Conservation (phyloP, 2,797 vertebrate species). For the Carcharodon carcharias region DNA sequence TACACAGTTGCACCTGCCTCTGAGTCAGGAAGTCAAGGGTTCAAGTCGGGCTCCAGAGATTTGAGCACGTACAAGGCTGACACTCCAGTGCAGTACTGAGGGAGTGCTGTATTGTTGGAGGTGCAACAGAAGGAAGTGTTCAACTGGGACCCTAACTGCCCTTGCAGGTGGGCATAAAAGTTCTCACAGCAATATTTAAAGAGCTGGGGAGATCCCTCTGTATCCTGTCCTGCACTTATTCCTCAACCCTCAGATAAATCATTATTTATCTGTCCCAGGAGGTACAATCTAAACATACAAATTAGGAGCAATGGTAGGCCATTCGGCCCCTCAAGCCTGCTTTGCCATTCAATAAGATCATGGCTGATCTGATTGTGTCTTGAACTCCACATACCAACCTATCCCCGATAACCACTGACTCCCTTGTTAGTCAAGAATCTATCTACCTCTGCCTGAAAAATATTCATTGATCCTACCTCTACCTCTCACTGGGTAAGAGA, state of each 20-base stretch:
- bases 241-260: neutral
- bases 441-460: too few relatives aligned
- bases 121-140: neutral
- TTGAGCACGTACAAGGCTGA: neutral
- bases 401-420: too few relatives aligned
- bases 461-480: too few relatives aligned
- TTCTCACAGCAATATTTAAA: neutral
- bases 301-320: too few relatives aligned
- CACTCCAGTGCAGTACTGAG: neutral
- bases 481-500: too few relatives aligned
- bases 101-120: neutral
- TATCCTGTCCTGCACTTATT: neutral
- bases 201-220: neutral
- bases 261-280: neutral
- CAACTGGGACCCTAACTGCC: neutral
- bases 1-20: neutral
- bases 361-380: too few relatives aligned
- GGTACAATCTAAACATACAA: neutral
- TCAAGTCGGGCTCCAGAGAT: too few relatives aligned
- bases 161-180: neutral
- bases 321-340: too few relatives aligned
- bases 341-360: too few relatives aligned
- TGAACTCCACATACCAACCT: too few relatives aligned
- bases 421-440: too few relatives aligned
- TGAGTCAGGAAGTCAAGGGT: neutral